phyloP scores from a whole-genome alignment of 92 coral and sea anemone genomes.

The Actinernus sp. region DNA sequence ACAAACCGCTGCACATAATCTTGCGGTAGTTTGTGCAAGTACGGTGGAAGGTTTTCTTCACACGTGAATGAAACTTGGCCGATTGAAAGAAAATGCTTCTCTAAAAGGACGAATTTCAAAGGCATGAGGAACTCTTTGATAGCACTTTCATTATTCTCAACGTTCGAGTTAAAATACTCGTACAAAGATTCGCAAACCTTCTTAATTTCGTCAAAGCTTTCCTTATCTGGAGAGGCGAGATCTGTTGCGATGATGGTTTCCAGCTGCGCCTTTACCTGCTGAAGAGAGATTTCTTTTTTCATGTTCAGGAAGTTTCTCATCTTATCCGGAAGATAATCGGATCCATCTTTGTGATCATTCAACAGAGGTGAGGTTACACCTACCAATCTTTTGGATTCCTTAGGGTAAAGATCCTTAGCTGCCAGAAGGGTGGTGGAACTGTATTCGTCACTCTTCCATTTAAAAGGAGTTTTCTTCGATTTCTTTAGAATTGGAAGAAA shows the following conservation, averaged over 20 bases:
- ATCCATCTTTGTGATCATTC: constrained; percentile 33
- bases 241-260: constrained; percentile 19
- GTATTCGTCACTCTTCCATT: constrained; percentile 64
- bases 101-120: constrained; percentile 36
- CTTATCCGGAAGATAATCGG: constrained; percentile 12
- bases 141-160: not conserved
- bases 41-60: constrained; percentile 55
- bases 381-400: constrained; percentile 34
- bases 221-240: not conserved
- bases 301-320: constrained; percentile 33
- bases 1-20: constrained; percentile 1
- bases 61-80: constrained; percentile 48
- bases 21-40: constrained; percentile 43
- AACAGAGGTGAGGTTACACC: constrained; percentile 48
- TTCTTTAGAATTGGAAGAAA: constrained; percentile 69
- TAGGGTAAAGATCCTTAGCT: constrained; percentile 41
- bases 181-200: constrained; percentile 47
- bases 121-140: not conserved
- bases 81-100: constrained; percentile 29
- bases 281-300: constrained; percentile 2
- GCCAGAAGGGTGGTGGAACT: constrained; percentile 21
- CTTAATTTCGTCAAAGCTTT: constrained; percentile 15
- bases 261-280: constrained; percentile 37
- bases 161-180: constrained; percentile 18
- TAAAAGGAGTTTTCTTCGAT: constrained; percentile 55